These are phyloP conservation scores for Leucophora obtusa DNA, from an alignment of 2,888 invertebrate species.

Conservation along the genomic window DNA sequence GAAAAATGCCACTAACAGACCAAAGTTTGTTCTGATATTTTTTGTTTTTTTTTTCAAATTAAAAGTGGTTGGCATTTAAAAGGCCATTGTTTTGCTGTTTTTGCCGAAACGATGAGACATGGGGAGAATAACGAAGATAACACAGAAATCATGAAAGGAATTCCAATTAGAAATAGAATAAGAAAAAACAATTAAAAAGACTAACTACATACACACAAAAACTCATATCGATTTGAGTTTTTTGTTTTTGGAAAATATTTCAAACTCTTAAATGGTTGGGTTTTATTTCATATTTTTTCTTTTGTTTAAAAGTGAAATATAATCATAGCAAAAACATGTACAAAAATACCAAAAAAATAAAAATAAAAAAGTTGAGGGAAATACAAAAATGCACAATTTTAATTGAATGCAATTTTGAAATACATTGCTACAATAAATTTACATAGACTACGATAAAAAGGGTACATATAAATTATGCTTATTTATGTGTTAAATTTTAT, in stretches of 20 bases:
- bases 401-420: constrained; percentile 53
- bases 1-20: constrained; percentile 41
- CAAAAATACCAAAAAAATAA: background rate
- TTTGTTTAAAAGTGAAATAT: background rate
- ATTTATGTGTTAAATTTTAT: no score
- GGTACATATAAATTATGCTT: background rate
- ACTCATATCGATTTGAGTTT: constrained; percentile 29
- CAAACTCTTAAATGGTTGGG: constrained; percentile 10
- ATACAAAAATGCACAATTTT: constrained; percentile 39
- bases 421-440: constrained; percentile 39
- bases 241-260: constrained; percentile 17
- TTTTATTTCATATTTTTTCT: constrained; percentile 13
- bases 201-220: constrained; percentile 11
- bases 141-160: constrained; percentile 45
- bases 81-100: constrained; percentile 49
- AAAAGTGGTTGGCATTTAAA: constrained; percentile 57
- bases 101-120: constrained; percentile 11
- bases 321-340: constrained; percentile 3
- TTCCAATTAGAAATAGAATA: constrained; percentile 59
- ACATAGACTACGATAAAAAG: constrained; percentile 12
- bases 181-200: constrained; percentile 19
- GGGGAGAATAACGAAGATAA: background rate
- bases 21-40: constrained; percentile 5
- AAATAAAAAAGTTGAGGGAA: background rate
- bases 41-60: constrained; percentile 13